phyloP scores from a whole-genome alignment of 2,797 vertebrate genomes.

The Ptychobarbus kaznakovi region DNA sequence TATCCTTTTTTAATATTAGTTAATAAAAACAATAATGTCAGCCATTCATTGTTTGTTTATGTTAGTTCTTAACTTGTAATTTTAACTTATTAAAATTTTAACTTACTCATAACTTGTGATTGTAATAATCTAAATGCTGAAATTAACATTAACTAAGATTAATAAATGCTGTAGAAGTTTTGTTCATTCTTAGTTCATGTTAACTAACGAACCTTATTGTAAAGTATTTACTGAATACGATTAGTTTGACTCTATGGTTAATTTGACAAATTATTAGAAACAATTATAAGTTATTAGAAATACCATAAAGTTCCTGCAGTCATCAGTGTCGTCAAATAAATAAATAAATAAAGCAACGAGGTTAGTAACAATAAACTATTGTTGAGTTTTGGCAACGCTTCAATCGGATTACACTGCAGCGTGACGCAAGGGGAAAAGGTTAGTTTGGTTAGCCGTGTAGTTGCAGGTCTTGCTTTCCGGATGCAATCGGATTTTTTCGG shows the following conservation, averaged over 20 bases:
- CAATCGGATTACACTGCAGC: not conserved
- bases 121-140: too few species aligned
- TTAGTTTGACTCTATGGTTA: not conserved
- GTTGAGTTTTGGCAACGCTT: not conserved
- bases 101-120: too few species aligned
- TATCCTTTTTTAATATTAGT: too few species aligned
- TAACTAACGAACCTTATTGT: too few species aligned
- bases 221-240: too few species aligned
- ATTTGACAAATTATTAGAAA: not conserved
- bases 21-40: too few species aligned
- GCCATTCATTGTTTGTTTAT: too few species aligned
- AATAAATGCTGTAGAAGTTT: too few species aligned
- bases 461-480: constrained; percentile 33
- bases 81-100: too few species aligned
- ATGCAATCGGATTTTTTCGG: constrained; percentile 61
- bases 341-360: not conserved
- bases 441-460: not conserved
- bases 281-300: not conserved
- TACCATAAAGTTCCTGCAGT: not conserved
- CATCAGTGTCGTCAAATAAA: not conserved
- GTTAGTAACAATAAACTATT: not conserved
- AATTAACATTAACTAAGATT: too few species aligned
- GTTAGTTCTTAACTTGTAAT: too few species aligned
- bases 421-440: constrained; percentile 3
- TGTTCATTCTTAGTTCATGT: too few species aligned